phyloP scores from a whole-genome alignment of 64 coral and sea anemone species.

The Stylophora pistillata region DNA sequence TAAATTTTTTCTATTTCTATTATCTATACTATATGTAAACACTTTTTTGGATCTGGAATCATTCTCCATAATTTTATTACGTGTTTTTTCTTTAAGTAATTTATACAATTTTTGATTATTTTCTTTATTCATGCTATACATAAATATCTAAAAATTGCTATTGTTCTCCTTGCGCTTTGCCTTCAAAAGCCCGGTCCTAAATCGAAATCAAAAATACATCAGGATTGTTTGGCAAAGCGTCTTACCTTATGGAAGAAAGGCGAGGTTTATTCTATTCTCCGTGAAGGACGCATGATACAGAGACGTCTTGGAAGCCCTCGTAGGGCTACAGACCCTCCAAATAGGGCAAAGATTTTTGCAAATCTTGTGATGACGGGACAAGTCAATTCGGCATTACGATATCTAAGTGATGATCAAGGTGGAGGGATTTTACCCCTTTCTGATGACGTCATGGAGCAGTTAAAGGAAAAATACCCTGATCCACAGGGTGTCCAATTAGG shows the following conservation, averaged over 20 bases:
- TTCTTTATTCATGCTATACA: too few relatives aligned
- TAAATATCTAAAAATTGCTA: too few relatives aligned
- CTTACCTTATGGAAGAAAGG: constrained; percentile 52
- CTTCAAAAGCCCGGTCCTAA: constrained; percentile 26
- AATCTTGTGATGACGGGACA: constrained; percentile 2
- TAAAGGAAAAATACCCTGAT: not conserved
- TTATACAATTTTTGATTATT: too few relatives aligned
- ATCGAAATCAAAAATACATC: not conserved
- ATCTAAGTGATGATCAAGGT: not conserved
- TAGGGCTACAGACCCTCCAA: not conserved
- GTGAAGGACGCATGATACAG: constrained; percentile 43
- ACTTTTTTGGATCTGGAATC: too few relatives aligned
- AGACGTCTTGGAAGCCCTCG: not conserved
- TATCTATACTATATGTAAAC: too few relatives aligned
- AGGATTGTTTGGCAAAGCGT: constrained; percentile 36
- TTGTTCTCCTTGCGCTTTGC: not conserved
- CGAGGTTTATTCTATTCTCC: constrained; percentile 25
- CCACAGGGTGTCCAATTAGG: not conserved
- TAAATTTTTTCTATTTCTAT: too few relatives aligned
- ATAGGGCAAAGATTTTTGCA: constrained; percentile 5
- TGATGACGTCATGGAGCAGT: constrained; percentile 12
- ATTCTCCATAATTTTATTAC: too few relatives aligned
- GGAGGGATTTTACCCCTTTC: not conserved
- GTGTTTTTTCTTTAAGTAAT: too few relatives aligned
- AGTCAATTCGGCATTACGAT: not conserved